Percentiles rank a stretch among this genome's conserved stretches.
These are phyloP conservation scores for Tapirus indicus DNA, from an alignment of 2,797 vertebrate genomes.

Conservation along the genomic window DNA sequence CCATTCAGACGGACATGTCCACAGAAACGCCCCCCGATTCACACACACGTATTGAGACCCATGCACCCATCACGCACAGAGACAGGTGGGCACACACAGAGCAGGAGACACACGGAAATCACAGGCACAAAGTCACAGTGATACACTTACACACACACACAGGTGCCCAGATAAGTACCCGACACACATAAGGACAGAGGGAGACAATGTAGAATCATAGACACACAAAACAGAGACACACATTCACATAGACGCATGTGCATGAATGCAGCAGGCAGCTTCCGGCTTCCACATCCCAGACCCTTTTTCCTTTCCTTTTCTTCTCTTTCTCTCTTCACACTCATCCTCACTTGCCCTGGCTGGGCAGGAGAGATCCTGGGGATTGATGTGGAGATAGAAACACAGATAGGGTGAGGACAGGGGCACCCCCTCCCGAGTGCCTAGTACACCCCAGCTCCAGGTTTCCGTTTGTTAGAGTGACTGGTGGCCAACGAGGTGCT, in stretches of 20 bases:
- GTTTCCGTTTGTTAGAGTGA: neutral
- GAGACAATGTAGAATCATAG: neutral
- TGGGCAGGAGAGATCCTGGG: neutral
- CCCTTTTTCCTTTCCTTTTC: neutral
- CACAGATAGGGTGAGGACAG: neutral
- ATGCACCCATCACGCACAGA: neutral
- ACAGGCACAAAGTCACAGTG: neutral
- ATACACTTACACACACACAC: rapidly evolving
- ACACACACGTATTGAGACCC: neutral
- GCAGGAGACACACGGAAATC: neutral
- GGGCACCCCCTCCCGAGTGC: neutral
- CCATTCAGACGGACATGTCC: neutral
- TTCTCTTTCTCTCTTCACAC: neutral
- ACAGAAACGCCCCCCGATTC: neutral
- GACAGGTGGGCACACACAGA: neutral
- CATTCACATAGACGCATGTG: rapidly evolving
- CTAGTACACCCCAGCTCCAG: neutral
- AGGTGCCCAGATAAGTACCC: neutral
- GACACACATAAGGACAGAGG: neutral
- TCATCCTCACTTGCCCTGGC: no score
- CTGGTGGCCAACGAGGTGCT: neutral
- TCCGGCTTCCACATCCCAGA: conserved; percentile 46
- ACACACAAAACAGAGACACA: neutral
- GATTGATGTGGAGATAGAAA: neutral
- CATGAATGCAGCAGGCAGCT: rapidly evolving